Conservation (phyloP, 2,113 vertebrate genomes). For the human region DNA sequence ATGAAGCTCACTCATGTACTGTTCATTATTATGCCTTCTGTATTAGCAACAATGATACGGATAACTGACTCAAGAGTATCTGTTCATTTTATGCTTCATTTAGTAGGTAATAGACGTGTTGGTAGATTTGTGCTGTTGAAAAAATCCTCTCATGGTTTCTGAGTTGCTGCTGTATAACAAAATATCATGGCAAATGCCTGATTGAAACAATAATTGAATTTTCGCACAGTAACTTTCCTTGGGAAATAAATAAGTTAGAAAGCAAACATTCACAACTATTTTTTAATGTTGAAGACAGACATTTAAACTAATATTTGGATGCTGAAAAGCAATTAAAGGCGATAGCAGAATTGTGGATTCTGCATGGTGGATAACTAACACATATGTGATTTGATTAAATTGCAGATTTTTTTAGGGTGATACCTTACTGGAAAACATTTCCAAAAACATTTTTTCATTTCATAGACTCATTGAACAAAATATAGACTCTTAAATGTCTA, state of each 20-base stretch:
- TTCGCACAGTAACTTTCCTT: constrained; percentile 2
- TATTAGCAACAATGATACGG: neutral
- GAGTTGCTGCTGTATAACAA: neutral
- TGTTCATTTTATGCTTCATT: constrained; percentile 73
- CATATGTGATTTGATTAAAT: constrained; percentile 1
- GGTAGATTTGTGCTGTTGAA: constrained; percentile 13
- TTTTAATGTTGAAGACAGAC: neutral
- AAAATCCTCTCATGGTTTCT: neutral
- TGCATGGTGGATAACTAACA: neutral
- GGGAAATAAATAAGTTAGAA: constrained; percentile 37
- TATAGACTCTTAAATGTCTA: neutral
- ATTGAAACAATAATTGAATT: constrained; percentile 14
- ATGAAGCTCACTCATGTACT: neutral
- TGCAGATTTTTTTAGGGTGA: neutral
- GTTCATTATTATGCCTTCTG: neutral
- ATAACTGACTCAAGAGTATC: constrained; percentile 37
- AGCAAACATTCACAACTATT: constrained; percentile 2
- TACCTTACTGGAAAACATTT: neutral
- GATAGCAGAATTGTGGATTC: neutral
- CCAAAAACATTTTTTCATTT: neutral
- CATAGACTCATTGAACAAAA: neutral
- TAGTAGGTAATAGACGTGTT: constrained; percentile 36
- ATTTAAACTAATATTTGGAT: neutral
- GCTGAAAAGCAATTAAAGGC: constrained; percentile 18
- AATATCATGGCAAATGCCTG: neutral